Base-by-base conservation (phyloP, 2,888 invertebrate genomes). In the Apodemia hepburni region DNA sequence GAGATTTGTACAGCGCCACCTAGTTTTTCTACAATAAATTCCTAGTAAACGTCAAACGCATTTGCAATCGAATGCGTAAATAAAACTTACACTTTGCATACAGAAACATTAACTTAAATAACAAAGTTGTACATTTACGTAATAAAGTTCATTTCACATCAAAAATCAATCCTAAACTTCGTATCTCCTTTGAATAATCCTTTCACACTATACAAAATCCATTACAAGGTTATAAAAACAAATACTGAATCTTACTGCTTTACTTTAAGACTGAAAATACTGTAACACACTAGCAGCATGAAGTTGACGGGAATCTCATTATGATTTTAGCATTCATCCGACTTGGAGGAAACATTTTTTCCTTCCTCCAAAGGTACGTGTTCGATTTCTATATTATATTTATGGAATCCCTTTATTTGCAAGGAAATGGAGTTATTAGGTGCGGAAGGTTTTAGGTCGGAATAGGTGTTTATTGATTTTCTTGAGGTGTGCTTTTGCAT, bases 321-420 rank as follows among this genome's bases (percentile, higher is more conserved):
- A 59, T 68, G 65, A 69, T 74, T 75, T 75, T 73, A 72, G 73
- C 69, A 77, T 77, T 75, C 77, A 75, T 67, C 61, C 68, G 42
- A 69, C 68, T 64, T 71, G 67, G 67, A 68, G 67, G 70, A 73
- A 72, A 69, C 68, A 71, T 73, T 75, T 75, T 74, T 72, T 70
- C 67, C 62, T 61, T 63, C 72, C 71, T 69, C 68, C 70, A 71
- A 54, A 54, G 54, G 54, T 54, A 27, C 54, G 54, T 54, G 27
- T 54, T 71, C 70, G 71, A 71, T 73, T 70, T 65, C 67, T 54
- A 63, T 68, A 70, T 69, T 70, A 72, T 70, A 69, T 73, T 71
- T 72, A 69, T 64, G 60, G 51, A 51, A 58, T 38, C 47, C 58
- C 42, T 65, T 62, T 62, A 62, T 65, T 70, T 70, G 68, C 65